Evolutionary conservation across 2,113 vertebrate species (phyloP).

Genomic region (Megaceryle maxima): DNA sequence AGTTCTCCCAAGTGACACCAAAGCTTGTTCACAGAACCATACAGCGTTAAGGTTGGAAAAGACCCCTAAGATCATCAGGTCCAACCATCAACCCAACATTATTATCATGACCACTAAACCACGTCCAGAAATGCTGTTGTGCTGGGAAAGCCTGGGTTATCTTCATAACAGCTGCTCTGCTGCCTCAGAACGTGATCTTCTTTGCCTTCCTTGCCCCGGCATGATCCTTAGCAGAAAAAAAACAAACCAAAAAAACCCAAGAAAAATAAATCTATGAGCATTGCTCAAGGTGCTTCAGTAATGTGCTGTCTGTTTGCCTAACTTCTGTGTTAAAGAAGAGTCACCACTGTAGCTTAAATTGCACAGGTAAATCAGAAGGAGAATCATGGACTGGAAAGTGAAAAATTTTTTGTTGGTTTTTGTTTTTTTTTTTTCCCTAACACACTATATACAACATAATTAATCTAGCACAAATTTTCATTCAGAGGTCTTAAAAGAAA

Average conservation of each 20-base stretch:
- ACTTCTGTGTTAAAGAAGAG: not conserved
- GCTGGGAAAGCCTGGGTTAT: not conserved
- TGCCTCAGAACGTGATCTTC: not conserved
- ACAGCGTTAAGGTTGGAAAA: too few relatives aligned
- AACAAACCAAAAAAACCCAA: not conserved
- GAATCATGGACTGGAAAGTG: not conserved
- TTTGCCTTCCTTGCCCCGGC: not conserved
- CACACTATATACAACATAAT: not conserved
- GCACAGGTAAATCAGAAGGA: not conserved
- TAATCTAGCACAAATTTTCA: constrained; percentile 9
- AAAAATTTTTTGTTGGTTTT: not conserved
- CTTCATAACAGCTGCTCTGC: not conserved
- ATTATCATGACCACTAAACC: too few relatives aligned
- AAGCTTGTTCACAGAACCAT: not conserved
- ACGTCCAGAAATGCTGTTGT: too few relatives aligned
- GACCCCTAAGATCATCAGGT: too few relatives aligned
- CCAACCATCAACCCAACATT: too few relatives aligned
- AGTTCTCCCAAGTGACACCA: not conserved
- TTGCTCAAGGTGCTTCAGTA: not conserved
- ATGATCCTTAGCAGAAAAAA: not conserved
- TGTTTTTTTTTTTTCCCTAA: not conserved
- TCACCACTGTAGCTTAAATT: not conserved
- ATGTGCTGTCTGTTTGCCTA: not conserved
- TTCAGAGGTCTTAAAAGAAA: not conserved
- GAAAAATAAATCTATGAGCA: not conserved